Base-by-base conservation (phyloP, 2,888 invertebrate species). In the Synanthedon andrenaeformis region DNA sequence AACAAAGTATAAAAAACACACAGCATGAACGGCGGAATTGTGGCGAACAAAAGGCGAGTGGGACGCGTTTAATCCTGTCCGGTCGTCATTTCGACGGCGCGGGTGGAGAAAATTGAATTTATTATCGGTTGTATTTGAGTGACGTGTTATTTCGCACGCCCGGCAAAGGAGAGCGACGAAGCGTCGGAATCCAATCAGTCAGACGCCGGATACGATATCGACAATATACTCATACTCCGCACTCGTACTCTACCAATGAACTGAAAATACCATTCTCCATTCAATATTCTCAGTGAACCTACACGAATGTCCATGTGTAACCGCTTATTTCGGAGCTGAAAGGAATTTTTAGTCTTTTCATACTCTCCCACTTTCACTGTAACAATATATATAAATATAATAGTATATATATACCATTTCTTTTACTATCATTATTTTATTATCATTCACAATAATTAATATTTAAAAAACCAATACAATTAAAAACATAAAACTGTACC, bases 111-210 rank as follows among this genome's bases (percentile, higher is more conserved):
- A 87, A 86, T 86, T 85, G 85, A 86, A 87, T 87, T 86, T 87
- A 86, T 86, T 83, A 87, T 84, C 79, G 78, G 75, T 79, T 78
- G 79, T 82, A 74, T 85, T 84, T 86, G 86, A 86, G 76, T 85
- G 86, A 86, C 86, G 80, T 85, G 85, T 84, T 86, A 85, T 86
- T 86, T 85, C 84, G 82, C 83, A 79, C 84, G 79, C 70, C 70
- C 67, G 67, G 67, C 70, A 72, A 76, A 80, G 77, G 69, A 79
- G 70, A 72, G 69, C 66, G 65, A 63, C 65, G 70, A 73, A 73
- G 77, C 77, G 59, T 62, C 62, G 61, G 62, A 58, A 69, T 70
- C 82, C 83, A 86, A 86, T 86, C 86, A 87, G 82, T 79, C 81
- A 75, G 70, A 63, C 66, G 69, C 63, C 72, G 75, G 70, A 75